These are phyloP conservation scores for Leptopilina myrica DNA, from an alignment of 2,888 invertebrate species.

Conservation along the genomic window DNA sequence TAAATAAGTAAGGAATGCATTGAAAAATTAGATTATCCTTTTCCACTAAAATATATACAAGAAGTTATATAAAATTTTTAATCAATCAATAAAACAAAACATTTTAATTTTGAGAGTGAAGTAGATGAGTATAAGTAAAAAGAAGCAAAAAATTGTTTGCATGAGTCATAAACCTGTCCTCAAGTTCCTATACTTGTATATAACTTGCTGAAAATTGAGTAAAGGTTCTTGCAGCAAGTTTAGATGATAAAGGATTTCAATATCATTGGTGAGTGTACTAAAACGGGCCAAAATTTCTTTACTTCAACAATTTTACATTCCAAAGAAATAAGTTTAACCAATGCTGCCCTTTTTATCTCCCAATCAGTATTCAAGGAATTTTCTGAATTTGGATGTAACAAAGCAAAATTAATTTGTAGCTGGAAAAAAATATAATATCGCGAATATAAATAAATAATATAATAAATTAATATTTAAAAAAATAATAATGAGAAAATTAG, in stretches of 20 bases:
- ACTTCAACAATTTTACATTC: neutral
- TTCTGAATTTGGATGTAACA: neutral
- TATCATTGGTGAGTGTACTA: no score
- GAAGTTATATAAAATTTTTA: no score
- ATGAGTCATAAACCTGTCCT: no score
- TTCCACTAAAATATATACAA: neutral
- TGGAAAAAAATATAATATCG: neutral
- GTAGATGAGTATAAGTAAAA: no score
- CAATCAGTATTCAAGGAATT: neutral
- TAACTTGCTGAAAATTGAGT: no score
- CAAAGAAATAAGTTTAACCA: neutral
- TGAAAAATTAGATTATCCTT: neutral
- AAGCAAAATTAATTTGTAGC: neutral
- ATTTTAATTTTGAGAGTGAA: no score
- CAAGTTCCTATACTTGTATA: no score
- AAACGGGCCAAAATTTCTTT: no score
- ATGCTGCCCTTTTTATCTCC: neutral
- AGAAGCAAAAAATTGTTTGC: no score
- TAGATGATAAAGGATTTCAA: no score
- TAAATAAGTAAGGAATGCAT: neutral
- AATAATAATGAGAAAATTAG: neutral
- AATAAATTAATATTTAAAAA: neutral
- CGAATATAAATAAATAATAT: neutral
- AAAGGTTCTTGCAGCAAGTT: no score
- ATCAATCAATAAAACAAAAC: no score